Evolutionary conservation across 2,797 vertebrate species (phyloP).

Genomic region (Pempheris klunzingeri): DNA sequence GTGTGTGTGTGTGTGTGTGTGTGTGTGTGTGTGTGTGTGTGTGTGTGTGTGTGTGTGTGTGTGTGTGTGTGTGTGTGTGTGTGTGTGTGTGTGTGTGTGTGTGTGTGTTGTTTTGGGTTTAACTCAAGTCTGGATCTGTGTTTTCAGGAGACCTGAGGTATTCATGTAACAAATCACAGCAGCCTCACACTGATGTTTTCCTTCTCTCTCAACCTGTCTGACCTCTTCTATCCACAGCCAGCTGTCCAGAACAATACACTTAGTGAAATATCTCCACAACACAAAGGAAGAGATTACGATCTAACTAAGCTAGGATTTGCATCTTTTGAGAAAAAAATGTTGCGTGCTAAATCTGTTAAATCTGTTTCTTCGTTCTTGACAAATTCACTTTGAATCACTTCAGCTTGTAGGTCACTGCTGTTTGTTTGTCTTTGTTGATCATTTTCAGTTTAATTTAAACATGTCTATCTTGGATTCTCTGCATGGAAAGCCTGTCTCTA

Average conservation of each 20-base stretch:
- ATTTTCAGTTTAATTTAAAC: background rate
- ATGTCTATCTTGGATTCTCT: background rate
- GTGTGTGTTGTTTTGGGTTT: slow-evolving; percentile 56
- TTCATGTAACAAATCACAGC: slow-evolving; percentile 71
- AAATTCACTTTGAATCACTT: background rate
- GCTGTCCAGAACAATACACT: slow-evolving; percentile 39
- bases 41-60: too few relatives aligned
- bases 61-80: slow-evolving; percentile 25
- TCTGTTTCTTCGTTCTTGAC: slow-evolving; percentile 3
- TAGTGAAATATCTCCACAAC: slow-evolving; percentile 40
- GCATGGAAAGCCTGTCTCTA: background rate
- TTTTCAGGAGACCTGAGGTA: slow-evolving; percentile 72
- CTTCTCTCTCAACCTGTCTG: slow-evolving; percentile 52
- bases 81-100: slow-evolving; percentile 13
- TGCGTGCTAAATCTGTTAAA: background rate
- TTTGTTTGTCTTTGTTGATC: slow-evolving; percentile 5
- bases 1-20: slow-evolving; percentile 35
- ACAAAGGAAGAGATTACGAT: slow-evolving; percentile 26
- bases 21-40: slow-evolving; percentile 16
- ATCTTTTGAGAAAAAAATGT: slow-evolving; percentile 17
- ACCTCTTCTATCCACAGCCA: slow-evolving; percentile 44
- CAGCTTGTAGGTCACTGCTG: background rate
- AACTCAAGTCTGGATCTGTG: slow-evolving; percentile 73
- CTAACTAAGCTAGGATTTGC: slow-evolving; percentile 6
- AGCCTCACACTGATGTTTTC: slow-evolving; percentile 55